A percentile compares a stretch with the other conserved stretches of the same genome.
phyloP scores from a whole-genome alignment of 1,140 invertebrate species.

The Thaumetopoea pityocampa region DNA sequence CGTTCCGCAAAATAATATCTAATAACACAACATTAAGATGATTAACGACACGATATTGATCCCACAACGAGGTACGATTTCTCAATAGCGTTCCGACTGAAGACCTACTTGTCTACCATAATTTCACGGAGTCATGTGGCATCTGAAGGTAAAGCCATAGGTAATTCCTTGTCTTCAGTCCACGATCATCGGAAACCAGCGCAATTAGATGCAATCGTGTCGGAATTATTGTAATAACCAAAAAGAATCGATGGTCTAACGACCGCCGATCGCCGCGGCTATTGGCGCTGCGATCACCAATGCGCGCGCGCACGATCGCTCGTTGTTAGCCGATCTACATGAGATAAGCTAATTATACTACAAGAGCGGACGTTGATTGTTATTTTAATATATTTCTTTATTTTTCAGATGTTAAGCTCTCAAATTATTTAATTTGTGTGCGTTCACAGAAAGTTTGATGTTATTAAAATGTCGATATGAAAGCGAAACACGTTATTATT shows the following conservation, averaged over 20 bases:
- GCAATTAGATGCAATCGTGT: constrained; percentile 70
- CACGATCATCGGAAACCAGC: constrained; percentile 55
- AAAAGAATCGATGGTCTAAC: constrained; percentile 70
- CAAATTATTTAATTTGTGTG: constrained; percentile 29
- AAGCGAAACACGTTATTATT: constrained; percentile 30
- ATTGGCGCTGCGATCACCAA: constrained; percentile 61
- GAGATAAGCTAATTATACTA: constrained; percentile 70
- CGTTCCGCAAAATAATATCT: constrained; percentile 51
- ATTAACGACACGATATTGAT: constrained; percentile 54
- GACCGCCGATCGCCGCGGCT: constrained; percentile 40
- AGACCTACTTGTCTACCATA: constrained; percentile 33
- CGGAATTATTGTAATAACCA: constrained; percentile 73
- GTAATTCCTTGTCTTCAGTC: constrained; percentile 37
- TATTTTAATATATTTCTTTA: constrained; percentile 48
- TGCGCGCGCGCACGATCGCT: constrained; percentile 57
- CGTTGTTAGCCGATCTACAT: constrained; percentile 49
- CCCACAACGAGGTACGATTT: constrained; percentile 53
- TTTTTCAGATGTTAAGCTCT: constrained; percentile 59
- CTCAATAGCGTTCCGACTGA: constrained; percentile 36
- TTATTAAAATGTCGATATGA: constrained; percentile 37
- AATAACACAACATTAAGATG: constrained; percentile 49
- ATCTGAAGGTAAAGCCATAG: constrained; percentile 32
- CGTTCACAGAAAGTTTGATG: constrained; percentile 25
- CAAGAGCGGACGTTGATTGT: constrained; percentile 47
- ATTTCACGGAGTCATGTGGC: constrained; percentile 36